Base-by-base conservation (phyloP, 2,888 invertebrate genomes). In the Hydrotaea cyrtoneurina region DNA sequence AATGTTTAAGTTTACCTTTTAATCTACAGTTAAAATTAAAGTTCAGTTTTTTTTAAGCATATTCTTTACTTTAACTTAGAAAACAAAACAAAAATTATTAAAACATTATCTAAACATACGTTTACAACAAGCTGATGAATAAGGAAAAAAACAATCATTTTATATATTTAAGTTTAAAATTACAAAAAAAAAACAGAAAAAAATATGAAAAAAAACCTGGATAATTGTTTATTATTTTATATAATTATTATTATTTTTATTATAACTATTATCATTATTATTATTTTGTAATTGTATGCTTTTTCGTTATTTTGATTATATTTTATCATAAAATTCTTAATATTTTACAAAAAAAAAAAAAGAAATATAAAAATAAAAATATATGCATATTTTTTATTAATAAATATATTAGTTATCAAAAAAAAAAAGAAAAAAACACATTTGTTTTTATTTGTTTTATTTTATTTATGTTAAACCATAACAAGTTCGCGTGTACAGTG, bases 331-430 rank as follows among this genome's bases (percentile, higher is more conserved):
- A 83, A 82, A 86, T 81, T 80, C 82, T 84, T 79, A 79, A 86
- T 85, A 82, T 77, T 83, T 90, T 90, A 88, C 88, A 89, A 89
- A 87, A 87, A 31, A n/a, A 64, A 36, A 26, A 31, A 31, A 39
- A 26, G 0, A 59, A 26, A 31, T 87, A 87, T 87, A 87, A 85
- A 87, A 83, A 87, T 86, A 87, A 87, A 87, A 78, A 87, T 86
- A 87, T 85, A 88, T 83, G 86, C 87, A 85, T 85, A 86, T 89
- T 90, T 89, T 90, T 88, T 90, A 91, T 90, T 86, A 89, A 90
- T 88, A 87, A 89, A 90, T 90, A 91, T 90, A 90, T 91, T 90
- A 91, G 89, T 89, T 91, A 88, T 87, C 89, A 86, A 82, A 86
- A 78, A 83, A 76, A 50, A 43, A 39, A 57, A 69, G 59, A 66